Evolutionary conservation across 2,797 vertebrate species (phyloP).

Genomic region (Myotis myotis): DNA sequence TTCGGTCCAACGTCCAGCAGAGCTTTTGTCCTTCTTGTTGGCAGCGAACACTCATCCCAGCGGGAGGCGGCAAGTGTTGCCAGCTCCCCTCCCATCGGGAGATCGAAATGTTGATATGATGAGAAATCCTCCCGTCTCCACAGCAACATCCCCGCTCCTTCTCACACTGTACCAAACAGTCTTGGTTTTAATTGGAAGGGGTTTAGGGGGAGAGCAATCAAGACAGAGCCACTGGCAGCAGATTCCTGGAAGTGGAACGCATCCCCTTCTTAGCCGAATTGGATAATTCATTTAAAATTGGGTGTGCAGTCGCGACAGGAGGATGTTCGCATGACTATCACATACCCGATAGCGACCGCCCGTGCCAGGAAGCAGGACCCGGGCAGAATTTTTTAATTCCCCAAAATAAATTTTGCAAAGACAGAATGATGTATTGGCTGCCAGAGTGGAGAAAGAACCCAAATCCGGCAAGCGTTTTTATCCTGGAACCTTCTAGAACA

Average conservation of each 20-base stretch:
- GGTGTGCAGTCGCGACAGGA: background rate
- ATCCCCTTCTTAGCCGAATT: slow-evolving; percentile 54
- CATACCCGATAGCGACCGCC: background rate
- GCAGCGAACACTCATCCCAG: background rate
- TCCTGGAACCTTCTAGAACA: background rate
- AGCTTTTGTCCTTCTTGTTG: slow-evolving; percentile 49
- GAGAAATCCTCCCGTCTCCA: slow-evolving; percentile 19
- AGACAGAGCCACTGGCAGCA: slow-evolving; percentile 25
- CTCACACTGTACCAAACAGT: background rate
- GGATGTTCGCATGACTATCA: background rate
- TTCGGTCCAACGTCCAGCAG: background rate
- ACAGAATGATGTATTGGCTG: background rate
- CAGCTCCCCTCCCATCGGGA: slow-evolving; percentile 37
- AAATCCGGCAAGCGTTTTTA: background rate
- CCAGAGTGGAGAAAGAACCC: background rate
- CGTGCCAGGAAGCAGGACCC: background rate
- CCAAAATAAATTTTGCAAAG: slow-evolving; percentile 21
- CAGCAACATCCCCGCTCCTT: slow-evolving; percentile 37
- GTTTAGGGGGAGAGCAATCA: background rate
- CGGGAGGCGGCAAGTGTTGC: background rate
- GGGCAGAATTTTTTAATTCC: slow-evolving; percentile 3
- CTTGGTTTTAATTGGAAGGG: slow-evolving; percentile 42
- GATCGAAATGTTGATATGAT: background rate
- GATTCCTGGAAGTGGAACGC: slow-evolving; percentile 9
- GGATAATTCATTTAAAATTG: slow-evolving; percentile 57